These are phyloP conservation scores for Paracanthobrama guichenoti DNA, from an alignment of 2,113 vertebrate species.

Conservation along the genomic window DNA sequence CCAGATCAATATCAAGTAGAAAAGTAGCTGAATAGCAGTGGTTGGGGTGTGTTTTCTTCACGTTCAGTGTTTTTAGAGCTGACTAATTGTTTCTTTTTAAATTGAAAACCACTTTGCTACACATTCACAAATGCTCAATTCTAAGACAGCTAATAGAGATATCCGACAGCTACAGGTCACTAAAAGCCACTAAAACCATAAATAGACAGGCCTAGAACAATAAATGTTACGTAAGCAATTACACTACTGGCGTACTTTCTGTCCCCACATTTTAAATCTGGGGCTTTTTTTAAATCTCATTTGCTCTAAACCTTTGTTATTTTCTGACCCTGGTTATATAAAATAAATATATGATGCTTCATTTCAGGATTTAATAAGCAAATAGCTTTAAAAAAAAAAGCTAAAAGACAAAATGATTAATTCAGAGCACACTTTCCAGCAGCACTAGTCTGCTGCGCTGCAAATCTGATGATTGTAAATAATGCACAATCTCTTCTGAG, in stretches of 20 bases:
- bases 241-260: background rate
- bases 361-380: background rate
- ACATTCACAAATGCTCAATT: background rate
- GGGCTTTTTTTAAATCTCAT: background rate
- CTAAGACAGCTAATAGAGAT: background rate
- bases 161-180: background rate
- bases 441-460: slow-evolving; percentile 11
- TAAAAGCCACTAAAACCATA: background rate
- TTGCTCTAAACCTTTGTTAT: background rate
- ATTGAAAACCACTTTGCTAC: background rate
- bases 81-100: background rate
- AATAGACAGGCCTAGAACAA: background rate
- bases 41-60: background rate
- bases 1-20: background rate
- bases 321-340: background rate
- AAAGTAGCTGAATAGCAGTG: background rate
- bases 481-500: slow-evolving; percentile 23
- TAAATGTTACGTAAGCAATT: background rate
- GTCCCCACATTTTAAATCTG: background rate
- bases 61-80: background rate
- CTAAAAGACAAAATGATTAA: slow-evolving; percentile 26
- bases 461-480: slow-evolving; percentile 34
- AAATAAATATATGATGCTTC: background rate
- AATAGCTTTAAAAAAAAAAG: slow-evolving; percentile 20
- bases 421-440: slow-evolving; percentile 33